Evolutionary conservation across 2,797 vertebrate genomes (phyloP), one percentile per base, ranked within the genome.

Genomic region (Diglossa cyanea): DNA sequence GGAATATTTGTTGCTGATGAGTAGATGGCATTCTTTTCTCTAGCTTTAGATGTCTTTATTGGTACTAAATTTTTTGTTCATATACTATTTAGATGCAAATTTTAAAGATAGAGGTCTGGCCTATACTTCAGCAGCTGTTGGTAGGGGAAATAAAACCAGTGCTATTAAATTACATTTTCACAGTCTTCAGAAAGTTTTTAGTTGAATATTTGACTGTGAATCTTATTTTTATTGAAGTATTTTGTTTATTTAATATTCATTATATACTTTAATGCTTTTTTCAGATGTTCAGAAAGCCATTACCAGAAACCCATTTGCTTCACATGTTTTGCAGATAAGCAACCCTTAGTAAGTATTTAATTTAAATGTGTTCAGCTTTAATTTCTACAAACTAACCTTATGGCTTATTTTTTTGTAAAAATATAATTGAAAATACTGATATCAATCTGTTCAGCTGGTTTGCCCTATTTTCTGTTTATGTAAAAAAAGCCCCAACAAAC

Each of bases 231-330:
- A 35, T 55, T 54, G 7, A 53, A 60, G 6, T 70, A 66, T 86
- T 87, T 62, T 17, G 10, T 84, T 94, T 73, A 73, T 20, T 14
- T 70, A 63, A 42, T 72, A 65, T 82, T 95, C 90, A 26, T 95
- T 3, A 25, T 53, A 48, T 90, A 42, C 7, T 95, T 92, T 39
- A 82, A 61, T 94, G 51, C 74, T 94, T 20, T 96, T 97, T 97
- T 91, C 94, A 99, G 99, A 96, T 98, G 85, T 98, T 58, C 98
- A 97, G 87, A 98, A 98, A 95, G 97, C 96, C 33, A 85, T 94
- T 84, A 93, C 63, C 70, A 96, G 95, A 93, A 95, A 97, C 44
- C 17, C 95, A 86, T 96, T 96, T 78, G 90, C 89, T 50, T 96
- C 95, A 96, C 97, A 95, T 90, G 63, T 97, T 86, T 94, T 98